Percentiles rank a stretch among this genome's conserved stretches.
Conservation (phyloP, 30 jellyfish, hydroid and myxozoan species). For the Sanderia malayensis region DNA sequence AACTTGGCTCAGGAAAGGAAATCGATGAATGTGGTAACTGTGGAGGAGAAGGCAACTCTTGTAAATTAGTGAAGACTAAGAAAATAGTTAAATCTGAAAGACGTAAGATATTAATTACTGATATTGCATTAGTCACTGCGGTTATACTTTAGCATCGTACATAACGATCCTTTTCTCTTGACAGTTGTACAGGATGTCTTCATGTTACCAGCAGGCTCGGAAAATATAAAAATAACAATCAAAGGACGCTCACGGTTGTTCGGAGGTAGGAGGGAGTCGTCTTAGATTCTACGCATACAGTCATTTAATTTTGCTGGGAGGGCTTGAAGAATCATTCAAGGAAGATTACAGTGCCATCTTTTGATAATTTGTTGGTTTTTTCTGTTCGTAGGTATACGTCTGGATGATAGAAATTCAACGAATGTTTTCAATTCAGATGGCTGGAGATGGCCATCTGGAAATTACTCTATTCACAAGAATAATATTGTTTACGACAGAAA, state of each 20-base stretch:
- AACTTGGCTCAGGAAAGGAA: slow-evolving; percentile 19
- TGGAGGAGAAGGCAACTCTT: slow-evolving; percentile 51
- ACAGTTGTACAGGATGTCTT: slow-evolving; percentile 37
- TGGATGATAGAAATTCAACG: slow-evolving; percentile 49
- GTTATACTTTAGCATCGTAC: no score
- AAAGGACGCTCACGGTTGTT: slow-evolving; percentile 26
- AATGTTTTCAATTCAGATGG: slow-evolving; percentile 60
- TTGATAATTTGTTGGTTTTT: not conserved
- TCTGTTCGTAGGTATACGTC: slow-evolving; percentile 16
- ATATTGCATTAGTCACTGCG: no score
- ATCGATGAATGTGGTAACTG: slow-evolving; percentile 65
- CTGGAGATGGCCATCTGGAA: slow-evolving; percentile 46
- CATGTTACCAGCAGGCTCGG: slow-evolving; percentile 47
- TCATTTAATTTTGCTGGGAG: no score
- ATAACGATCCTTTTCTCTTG: no score
- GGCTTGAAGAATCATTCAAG: no score
- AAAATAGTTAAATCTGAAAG: no score
- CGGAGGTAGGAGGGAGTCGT: slow-evolving; percentile 57
- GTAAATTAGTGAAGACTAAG: slow-evolving; percentile 28
- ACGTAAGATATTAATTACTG: no score
- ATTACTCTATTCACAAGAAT: slow-evolving; percentile 24
- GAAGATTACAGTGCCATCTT: no score
- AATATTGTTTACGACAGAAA: slow-evolving; percentile 9
- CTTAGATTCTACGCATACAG: no score
- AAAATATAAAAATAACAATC: slow-evolving; percentile 20